Evolutionary conservation across 2,888 invertebrate genomes (phyloP), one percentile per base, ranked within the genome.

Genomic region (Pristionchus exspectatus): DNA sequence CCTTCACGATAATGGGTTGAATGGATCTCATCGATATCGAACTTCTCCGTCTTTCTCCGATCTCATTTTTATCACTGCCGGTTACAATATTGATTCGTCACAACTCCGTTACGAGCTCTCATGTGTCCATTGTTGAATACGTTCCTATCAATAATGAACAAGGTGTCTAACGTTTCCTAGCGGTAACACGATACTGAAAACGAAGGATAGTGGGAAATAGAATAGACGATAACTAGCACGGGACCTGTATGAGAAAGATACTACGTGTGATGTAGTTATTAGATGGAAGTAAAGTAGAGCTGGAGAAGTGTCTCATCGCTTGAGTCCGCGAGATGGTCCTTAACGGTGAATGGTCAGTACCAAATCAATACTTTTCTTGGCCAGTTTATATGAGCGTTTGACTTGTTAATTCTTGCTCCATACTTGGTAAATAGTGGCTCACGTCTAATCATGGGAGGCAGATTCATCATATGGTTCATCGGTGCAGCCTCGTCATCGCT

Each of bases 1-100:
- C 87, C 12, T 88, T 88, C 74, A 88, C 87, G 14, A 74, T 88
- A 1, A 74, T n/a, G 74, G 87, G 74, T 3, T 88, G n/a, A 72
- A 24, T 18, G 54, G 27, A 84, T 30, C 69, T 63, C 14, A 66
- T 33, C 44, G 2, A 77, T 44, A 44, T 44, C 27, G 10, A 12
- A 14, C 30, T 33, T 44, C 81, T 4, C 50, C n/a, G n/a, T 81
- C n/a, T 44, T 44, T 33, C 44, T 9, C 9, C 44, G 44, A 50
- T 50, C 44, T 50, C 21, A n/a, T 38, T 30, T 59, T 85, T 63
- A 56, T 85, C 30, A 30, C 12, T 38, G n/a, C 56, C 63, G 30
- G 21, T 59, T 59, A 85, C 27, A 56, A 59, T 50, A 56, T 59
- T 33, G 85, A 85, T 59, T 63, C 63, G 56, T 85, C 85, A 85